phyloP scores from a whole-genome alignment of 2,113 vertebrate genomes.

The Rhabdomys dilectus region DNA sequence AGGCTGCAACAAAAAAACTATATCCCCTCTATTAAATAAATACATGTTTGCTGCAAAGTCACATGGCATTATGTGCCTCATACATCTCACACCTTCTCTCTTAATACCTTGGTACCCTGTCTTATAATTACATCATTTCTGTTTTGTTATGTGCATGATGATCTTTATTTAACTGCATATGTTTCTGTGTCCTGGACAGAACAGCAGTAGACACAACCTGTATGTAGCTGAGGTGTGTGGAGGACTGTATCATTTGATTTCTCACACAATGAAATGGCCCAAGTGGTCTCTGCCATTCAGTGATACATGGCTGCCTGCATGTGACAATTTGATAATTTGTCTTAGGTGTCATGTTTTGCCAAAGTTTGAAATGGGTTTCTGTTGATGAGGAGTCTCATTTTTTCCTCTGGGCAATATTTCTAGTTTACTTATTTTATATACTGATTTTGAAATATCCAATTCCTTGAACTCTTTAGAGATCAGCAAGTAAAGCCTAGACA shows the following conservation, averaged over 20 bases:
- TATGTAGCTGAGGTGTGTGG: neutral
- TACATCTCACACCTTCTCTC: neutral
- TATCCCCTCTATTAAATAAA: neutral
- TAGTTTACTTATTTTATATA: conserved; percentile 34
- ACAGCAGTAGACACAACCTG: neutral
- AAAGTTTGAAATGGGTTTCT: conserved; percentile 29
- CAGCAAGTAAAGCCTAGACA: neutral
- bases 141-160: neutral
- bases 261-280: neutral
- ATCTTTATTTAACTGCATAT: neutral
- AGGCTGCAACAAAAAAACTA: too few species aligned
- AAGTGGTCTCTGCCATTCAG: neutral
- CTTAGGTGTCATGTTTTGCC: neutral
- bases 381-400: neutral
- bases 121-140: neutral
- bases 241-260: rapidly evolving
- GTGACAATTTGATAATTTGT: neutral
- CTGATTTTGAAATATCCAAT: conserved; percentile 56
- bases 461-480: conserved; percentile 56
- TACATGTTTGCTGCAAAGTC: neutral
- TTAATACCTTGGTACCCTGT: too few species aligned
- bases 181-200: too few species aligned
- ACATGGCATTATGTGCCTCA: neutral
- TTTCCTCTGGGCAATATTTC: neutral
- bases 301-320: neutral